A percentile compares a stretch with the other conserved stretches of the same genome.
Evolutionary conservation across 2,888 invertebrate species (phyloP).

Genomic region (Drosophila siamana): DNA sequence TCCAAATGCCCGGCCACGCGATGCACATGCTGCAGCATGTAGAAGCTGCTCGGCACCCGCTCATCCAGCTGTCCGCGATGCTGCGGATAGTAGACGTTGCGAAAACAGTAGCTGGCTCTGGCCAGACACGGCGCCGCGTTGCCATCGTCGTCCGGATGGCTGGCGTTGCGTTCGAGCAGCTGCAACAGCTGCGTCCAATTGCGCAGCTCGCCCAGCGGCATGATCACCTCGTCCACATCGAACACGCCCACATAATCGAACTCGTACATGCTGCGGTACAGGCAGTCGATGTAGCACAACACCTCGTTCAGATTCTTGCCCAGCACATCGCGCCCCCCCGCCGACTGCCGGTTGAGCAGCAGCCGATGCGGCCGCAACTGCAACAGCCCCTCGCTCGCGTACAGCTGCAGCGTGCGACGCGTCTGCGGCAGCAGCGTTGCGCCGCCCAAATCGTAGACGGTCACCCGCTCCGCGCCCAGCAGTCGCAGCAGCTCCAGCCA

Average conservation of each 20-base stretch:
- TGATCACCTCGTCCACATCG: conserved; percentile 97
- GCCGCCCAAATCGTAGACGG: conserved; percentile 90
- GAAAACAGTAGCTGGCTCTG: conserved; percentile 90
- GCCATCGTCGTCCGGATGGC: background rate
- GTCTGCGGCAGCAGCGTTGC: conserved; percentile 92
- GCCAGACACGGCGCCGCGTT: conserved; percentile 13
- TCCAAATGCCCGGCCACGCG: conserved; percentile 94
- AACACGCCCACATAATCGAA: conserved; percentile 94
- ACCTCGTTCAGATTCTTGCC: conserved; percentile 95
- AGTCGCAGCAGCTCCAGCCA: conserved; percentile 94
- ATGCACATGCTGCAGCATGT: conserved; percentile 96
- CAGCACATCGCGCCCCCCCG: no score
- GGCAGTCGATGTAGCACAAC: conserved; percentile 96
- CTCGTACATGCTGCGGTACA: conserved; percentile 94
- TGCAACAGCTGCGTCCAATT: conserved; percentile 86
- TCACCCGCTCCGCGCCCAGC: conserved; percentile 94
- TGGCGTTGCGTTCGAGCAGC: conserved; percentile 85
- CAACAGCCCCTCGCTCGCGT: conserved; percentile 87
- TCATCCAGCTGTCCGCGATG: conserved; percentile 90
- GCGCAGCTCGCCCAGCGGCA: conserved; percentile 87
- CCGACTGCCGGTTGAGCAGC: conserved; percentile 88
- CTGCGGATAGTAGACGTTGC: conserved; percentile 95
- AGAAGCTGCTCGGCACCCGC: conserved; percentile 92
- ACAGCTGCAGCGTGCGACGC: conserved; percentile 89
- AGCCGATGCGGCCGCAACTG: conserved; percentile 90